A percentile compares a stretch with the other conserved stretches of the same genome.
phyloP scores from a whole-genome alignment of 2,113 vertebrate genomes.

The Entelurus aequoreus region DNA sequence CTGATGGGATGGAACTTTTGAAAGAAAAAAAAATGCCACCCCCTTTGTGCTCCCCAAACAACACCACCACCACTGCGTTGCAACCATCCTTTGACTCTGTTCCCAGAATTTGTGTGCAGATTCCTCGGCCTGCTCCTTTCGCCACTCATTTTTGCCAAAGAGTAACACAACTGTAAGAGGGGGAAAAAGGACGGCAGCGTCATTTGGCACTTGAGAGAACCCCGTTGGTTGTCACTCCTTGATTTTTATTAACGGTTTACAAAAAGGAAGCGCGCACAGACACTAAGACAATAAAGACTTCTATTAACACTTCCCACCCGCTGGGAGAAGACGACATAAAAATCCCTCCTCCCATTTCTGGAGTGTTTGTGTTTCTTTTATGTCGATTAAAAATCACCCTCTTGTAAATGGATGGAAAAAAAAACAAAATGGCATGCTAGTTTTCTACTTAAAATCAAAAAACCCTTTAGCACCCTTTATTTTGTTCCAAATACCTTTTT shows the following conservation, averaged over 20 bases:
- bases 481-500: slow-evolving; percentile 14
- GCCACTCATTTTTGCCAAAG: slow-evolving; percentile 86
- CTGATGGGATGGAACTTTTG: slow-evolving; percentile 64
- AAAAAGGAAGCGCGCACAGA: slow-evolving; percentile 46
- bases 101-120: slow-evolving; percentile 56
- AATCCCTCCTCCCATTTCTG: slow-evolving; percentile 23
- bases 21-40: slow-evolving; percentile 25
- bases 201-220: slow-evolving; percentile 49
- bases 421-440: slow-evolving; percentile 70
- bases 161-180: slow-evolving; percentile 65
- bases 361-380: slow-evolving; percentile 17
- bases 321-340: slow-evolving; percentile 37
- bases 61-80: slow-evolving; percentile 33
- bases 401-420: slow-evolving; percentile 59
- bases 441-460: slow-evolving; percentile 65
- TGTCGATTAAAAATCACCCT: slow-evolving; percentile 15
- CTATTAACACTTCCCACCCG: slow-evolving; percentile 29
- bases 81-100: slow-evolving; percentile 22
- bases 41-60: not conserved
- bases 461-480: slow-evolving; percentile 5
- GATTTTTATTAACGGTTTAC: slow-evolving; percentile 65
- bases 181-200: slow-evolving; percentile 39
- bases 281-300: slow-evolving; percentile 50
- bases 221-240: slow-evolving; percentile 44
- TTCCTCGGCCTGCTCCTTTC: slow-evolving; percentile 62